Percentiles rank a stretch among this genome's conserved stretches.
Conservation (phyloP, 1,140 invertebrate species). For the Dolichoris vasculosae region DNA sequence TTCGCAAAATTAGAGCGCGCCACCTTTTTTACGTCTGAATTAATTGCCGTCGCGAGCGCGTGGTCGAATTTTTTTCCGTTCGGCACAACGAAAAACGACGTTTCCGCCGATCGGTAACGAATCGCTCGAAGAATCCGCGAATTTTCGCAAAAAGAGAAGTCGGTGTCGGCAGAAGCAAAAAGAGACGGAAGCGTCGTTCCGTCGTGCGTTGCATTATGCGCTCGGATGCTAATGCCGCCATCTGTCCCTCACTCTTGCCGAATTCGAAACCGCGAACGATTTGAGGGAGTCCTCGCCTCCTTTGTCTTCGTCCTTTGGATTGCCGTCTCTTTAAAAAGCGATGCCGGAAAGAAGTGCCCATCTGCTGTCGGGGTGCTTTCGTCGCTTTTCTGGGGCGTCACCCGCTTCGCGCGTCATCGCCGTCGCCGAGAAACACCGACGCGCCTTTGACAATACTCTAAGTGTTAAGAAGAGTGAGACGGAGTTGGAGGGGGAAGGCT, state of each 20-base stretch:
- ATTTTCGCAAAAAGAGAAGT: background rate
- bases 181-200: constrained; percentile 34
- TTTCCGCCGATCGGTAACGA: background rate
- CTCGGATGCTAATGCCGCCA: constrained; percentile 21
- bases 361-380: background rate
- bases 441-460: constrained; percentile 12
- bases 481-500: background rate
- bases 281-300: background rate
- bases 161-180: background rate
- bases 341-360: background rate
- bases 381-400: constrained; percentile 23
- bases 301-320: background rate
- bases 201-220: constrained; percentile 32
- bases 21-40: background rate
- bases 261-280: constrained; percentile 32
- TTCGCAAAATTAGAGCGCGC: constrained; percentile 35
- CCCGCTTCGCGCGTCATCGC: constrained; percentile 16
- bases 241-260: constrained; percentile 3
- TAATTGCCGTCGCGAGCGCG: background rate
- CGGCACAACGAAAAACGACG: no score
- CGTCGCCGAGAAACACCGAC: background rate
- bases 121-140: constrained; percentile 4
- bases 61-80: background rate
- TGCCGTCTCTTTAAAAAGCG: background rate
- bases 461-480: background rate